Evolutionary conservation across 2,797 vertebrate species (phyloP), one percentile per base, ranked within the genome.

Genomic region (Micrastur ruficollis): DNA sequence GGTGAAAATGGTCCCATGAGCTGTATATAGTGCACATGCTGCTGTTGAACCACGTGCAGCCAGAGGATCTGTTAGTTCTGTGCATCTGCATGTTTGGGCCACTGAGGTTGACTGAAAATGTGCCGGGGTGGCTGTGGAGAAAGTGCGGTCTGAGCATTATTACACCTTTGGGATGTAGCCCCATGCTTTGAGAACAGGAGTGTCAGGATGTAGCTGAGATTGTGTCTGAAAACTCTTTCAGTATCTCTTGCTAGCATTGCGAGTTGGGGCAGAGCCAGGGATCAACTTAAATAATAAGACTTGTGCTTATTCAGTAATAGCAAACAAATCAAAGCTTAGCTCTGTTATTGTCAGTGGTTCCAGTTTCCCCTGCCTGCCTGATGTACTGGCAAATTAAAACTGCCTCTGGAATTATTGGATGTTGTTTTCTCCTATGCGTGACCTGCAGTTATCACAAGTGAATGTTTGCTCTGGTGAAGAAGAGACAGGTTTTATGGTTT

Each of bases 181-280:
- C 26, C 12, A 4, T 40, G 26, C n/a, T 61, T 71, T 38, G 42
- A 55, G 52, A 88, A 74, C 19, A 31, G 22, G 23, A 61, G 22
- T 50, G 14, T 40, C 19, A 40, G 80, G 47, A 38, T 52, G 40
- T 50, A 34, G 29, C 53, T 50, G 71, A n/a, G 36, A 46, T 46
- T 53, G 11, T 12, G 11, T 27, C 71, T 56, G 44, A 70, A 66
- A 66, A 38, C 38, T 63, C 38, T 10, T 27, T 52, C 17, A 86
- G 17, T n/a, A 36, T 47, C 16, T 44, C 32, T 62, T 27, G 10
- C 46, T 40, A 61, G 32, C 21, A 12, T 44, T 46, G 58, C 36
- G 50, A 61, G 42, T 23, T 26, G 6, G 19, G 8, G 46, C 2
- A 7, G 5, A 34, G 5, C 6, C 1, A 4, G 5, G 12, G 6